Percentiles rank a stretch among this genome's conserved stretches.
These are phyloP conservation scores for Operophtera brumata DNA, from an alignment of 2,888 invertebrate genomes.

Conservation along the genomic window DNA sequence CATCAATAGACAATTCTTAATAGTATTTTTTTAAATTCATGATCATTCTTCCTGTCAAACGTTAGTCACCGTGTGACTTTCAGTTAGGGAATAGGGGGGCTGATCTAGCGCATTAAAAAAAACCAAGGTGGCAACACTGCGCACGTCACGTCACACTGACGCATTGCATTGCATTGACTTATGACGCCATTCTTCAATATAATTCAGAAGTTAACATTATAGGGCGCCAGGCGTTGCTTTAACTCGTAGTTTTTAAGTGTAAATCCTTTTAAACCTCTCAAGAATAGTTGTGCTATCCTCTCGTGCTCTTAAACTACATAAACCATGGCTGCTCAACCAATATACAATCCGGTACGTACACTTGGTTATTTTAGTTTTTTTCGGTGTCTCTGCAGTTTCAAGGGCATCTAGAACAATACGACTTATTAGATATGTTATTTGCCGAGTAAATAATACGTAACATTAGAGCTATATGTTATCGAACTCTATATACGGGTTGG, in stretches of 20 bases:
- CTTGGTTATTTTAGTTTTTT: slow-evolving; percentile 15
- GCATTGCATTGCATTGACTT: slow-evolving; percentile 32
- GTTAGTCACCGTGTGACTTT: too few relatives aligned
- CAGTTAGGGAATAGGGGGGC: too few relatives aligned
- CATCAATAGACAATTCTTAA: too few relatives aligned
- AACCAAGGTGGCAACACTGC: too few relatives aligned
- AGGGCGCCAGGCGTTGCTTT: slow-evolving; percentile 48
- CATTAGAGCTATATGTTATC: slow-evolving; percentile 31
- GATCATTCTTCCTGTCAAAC: too few relatives aligned
- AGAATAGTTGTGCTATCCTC: slow-evolving; percentile 21
- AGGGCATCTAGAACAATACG: slow-evolving; percentile 57
- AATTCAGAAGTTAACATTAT: slow-evolving; percentile 46
- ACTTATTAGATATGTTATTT: slow-evolving; percentile 41
- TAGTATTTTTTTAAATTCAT: too few relatives aligned
- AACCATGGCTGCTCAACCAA: slow-evolving; percentile 62
- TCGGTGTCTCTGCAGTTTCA: slow-evolving; percentile 42
- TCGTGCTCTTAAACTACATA: slow-evolving; percentile 20
- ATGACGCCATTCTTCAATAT: slow-evolving; percentile 57
- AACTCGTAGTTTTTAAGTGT: slow-evolving; percentile 36
- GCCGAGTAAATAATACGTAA: slow-evolving; percentile 46
- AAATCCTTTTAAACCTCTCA: slow-evolving; percentile 32
- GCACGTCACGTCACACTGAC: not conserved
- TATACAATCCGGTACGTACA: slow-evolving; percentile 68
- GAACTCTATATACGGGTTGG: slow-evolving; percentile 27
- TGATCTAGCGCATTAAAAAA: too few relatives aligned